Evolutionary conservation across 2,797 vertebrate genomes (phyloP).

Genomic region (Graptemys geographica): DNA sequence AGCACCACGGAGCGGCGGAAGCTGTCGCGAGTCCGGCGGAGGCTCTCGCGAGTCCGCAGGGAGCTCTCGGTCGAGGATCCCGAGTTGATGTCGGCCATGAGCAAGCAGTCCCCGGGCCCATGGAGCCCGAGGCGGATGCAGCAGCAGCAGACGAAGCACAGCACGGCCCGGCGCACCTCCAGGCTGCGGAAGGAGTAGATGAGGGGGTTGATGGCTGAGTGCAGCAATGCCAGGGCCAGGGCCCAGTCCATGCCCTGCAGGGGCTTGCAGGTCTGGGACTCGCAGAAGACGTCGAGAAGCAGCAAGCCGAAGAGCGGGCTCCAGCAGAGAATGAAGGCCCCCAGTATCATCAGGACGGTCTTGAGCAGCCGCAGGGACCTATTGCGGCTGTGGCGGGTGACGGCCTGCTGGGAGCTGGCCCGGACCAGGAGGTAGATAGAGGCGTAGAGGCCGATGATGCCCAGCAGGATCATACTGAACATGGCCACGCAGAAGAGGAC

Average conservation of each 20-base stretch:
- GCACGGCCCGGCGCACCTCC: slow-evolving; percentile 88
- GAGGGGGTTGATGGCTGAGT: slow-evolving; percentile 92
- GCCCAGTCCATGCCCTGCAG: slow-evolving; percentile 87
- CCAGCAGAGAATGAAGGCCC: slow-evolving; percentile 93
- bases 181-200: slow-evolving; percentile 92
- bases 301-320: slow-evolving; percentile 91
- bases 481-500: slow-evolving; percentile 90
- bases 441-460: slow-evolving; percentile 88
- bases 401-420: slow-evolving; percentile 72
- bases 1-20: slow-evolving; percentile 75
- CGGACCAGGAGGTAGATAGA: slow-evolving; percentile 92
- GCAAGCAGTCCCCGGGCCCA: slow-evolving; percentile 77
- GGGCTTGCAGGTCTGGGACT: slow-evolving; percentile 73
- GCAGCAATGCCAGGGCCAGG: slow-evolving; percentile 90
- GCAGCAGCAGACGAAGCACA: slow-evolving; percentile 76
- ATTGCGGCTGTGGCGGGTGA: slow-evolving; percentile 72
- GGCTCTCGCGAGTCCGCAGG: slow-evolving; percentile 84
- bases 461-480: slow-evolving; percentile 88
- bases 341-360: slow-evolving; percentile 91
- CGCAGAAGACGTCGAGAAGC: slow-evolving; percentile 89
- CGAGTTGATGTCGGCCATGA: slow-evolving; percentile 76
- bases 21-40: not conserved
- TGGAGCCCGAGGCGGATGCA: slow-evolving; percentile 78
- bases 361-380: slow-evolving; percentile 88
- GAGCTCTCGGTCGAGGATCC: slow-evolving; percentile 89